A percentile compares a stretch with the other conserved stretches of the same genome.
Evolutionary conservation across 2,113 vertebrate species (phyloP).

Genomic region (Microcebus tavaratra): DNA sequence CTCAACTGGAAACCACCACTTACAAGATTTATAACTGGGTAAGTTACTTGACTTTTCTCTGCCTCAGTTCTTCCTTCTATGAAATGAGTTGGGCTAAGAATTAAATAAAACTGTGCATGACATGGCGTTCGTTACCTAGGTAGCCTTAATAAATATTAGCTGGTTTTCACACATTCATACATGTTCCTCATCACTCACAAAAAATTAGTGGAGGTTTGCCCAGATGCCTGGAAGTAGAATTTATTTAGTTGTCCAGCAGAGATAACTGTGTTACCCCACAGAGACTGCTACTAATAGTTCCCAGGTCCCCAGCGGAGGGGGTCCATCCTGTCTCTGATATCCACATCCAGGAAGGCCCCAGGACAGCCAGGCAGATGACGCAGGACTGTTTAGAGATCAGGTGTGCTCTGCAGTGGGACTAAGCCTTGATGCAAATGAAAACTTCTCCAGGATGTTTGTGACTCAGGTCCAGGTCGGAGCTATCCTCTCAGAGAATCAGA

Average conservation of each 20-base stretch:
- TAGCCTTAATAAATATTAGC: background rate
- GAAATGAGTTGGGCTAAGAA: background rate
- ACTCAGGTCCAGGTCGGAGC: background rate
- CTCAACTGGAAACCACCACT: background rate
- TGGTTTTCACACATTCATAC: background rate
- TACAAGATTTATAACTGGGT: background rate
- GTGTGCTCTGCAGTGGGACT: background rate
- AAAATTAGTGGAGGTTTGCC: background rate
- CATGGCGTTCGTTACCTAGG: background rate
- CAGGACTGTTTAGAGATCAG: background rate
- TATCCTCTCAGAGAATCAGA: background rate
- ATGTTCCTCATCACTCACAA: background rate
- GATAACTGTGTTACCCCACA: no score
- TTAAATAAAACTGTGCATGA: background rate
- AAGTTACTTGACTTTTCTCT: background rate
- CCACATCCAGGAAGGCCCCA: background rate
- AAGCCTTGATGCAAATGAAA: background rate
- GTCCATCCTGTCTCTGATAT: background rate
- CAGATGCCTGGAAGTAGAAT: background rate
- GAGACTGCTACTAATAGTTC: background rate
- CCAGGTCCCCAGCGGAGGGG: background rate
- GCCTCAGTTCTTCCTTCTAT: background rate
- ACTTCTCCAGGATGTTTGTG: background rate
- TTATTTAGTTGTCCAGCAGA: background rate
- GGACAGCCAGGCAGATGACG: background rate